Evolutionary conservation across 2,888 invertebrate species (phyloP), one percentile per base, ranked within the genome.

Genomic region (Maniola hyperantus): DNA sequence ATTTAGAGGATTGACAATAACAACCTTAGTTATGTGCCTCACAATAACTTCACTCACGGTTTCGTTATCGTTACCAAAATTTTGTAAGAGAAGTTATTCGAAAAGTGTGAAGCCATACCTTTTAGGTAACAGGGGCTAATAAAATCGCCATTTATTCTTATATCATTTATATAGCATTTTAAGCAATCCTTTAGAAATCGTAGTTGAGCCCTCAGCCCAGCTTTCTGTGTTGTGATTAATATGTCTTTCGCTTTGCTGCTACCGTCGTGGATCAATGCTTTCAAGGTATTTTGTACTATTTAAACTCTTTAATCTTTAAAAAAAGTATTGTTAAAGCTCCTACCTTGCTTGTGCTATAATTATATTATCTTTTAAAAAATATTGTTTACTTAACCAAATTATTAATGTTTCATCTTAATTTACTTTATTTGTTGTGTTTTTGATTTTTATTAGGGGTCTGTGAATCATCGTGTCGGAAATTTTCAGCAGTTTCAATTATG

Each of bases 221-320:
- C 88, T 89, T 89, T 88, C 71, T 81, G 76, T 89, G 89, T 92
- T 88, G 91, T 92, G 74, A 84, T 80, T 92, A 92, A 92, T 82
- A 80, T 82, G 83, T 89, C 88, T 89, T 82, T 81, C 83, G 92
- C 91, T 91, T 91, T 88, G 85, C 89, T 86, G 89, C 87, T 87
- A 86, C 84, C 86, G 86, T 74, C 83, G 84, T 79, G 90, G 91
- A 88, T 80, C 84, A 85, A 85, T 85, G 91, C 90, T 89, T 91
- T 74, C 69, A 88, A 92, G 92, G 92, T 92, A 92, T 79, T 84
- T 74, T 81, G 83, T 78, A 77, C 78, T 82, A 71, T 81, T 78
- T 83, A 84, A 84, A 83, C 76, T 76, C 66, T 75, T 80, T 83
- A 80, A 79, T 75, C 75, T 67, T 65, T 66, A 69, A 62, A 79